Evolutionary conservation across 2,888 invertebrate species (phyloP), one percentile per base, ranked within the genome.

Genomic region (Cyclophora albipunctata): DNA sequence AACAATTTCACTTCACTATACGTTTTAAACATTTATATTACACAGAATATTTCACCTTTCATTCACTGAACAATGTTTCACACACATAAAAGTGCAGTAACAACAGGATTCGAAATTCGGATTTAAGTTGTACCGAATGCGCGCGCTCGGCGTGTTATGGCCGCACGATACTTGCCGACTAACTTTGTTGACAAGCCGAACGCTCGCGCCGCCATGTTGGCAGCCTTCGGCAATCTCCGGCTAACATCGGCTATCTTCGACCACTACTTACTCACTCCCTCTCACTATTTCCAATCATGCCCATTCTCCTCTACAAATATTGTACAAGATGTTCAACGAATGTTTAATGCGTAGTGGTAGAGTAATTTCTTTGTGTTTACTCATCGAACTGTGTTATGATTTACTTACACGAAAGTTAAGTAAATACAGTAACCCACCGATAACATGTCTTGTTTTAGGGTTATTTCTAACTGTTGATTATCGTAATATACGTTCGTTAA

Each of bases 131-230:
- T 44, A 5, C 43, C 46, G 50, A 62, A 55, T 57, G 54, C 71
- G 66, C 78, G 75, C 76, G 72, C 84, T 74, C 59, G 72, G 73
- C 63, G 64, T 67, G 56, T 53, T 65, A 67, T 59, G 56, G 73
- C 69, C 57, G 63, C 62, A 60, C 71, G 46, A 49, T 52, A 64
- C 66, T 62, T 75, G 72, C 67, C 67, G 70, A 76, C 71, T 79
- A 75, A 81, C 78, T 84, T 87, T 87, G 87, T 87, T 87, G 87
- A 87, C 87, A 87, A 84, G 81, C 84, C 73, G 75, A 67, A 60
- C 64, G 73, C 69, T 76, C 76, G 71, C 69, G 67, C 67, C 72
- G 84, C 87, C 85, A 85, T 86, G 55, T 84, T 84, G 67, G 63
- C 70, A 67, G 55, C 65, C 77, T 75, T 86, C 87, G 86, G 74